Base-by-base conservation (phyloP, 2,888 invertebrate species). In the Zhuqinia jingwanae region DNA sequence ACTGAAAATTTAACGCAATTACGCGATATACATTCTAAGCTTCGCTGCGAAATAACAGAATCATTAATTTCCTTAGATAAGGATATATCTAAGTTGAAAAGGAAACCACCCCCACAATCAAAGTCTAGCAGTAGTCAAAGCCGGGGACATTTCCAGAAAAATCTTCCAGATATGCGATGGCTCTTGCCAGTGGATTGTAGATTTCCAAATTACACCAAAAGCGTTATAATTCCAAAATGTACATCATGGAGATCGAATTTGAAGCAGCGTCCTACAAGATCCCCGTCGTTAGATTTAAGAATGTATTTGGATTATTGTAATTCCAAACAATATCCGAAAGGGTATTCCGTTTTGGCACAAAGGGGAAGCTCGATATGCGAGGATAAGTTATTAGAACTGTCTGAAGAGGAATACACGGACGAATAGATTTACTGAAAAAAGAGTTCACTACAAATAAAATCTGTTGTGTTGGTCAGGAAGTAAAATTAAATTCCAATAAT, bases 201-300 rank as follows among this genome's bases (percentile, higher is more conserved):
- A 25, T 83, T 76, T 76, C 83, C 83, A 11, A 30, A 47, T 3
- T 76, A 83, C 27, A 25, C 2, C 8, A 13, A 53, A 20, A 76
- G 83, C 1, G 47, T 83, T 1, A 83, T 83, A 13, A 63, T 76
- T 25, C 76, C 83, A 30, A 75, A 65, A 27, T 83, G 83, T n/a
- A 42, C 45, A 20, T 25, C 53, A 11, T 22, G 17, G 22, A 42
- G 73, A n/a, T 30, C 27, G 17, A 70, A 25, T 13, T 45, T 13
- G 20, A 36, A 13, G 11, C 10, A 17, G 20, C 1, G n/a, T n/a
- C n/a, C 15, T 2, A 15, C 17, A 17, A 68, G 45, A 22, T 20
- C 17, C n/a, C n/a, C n/a, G n/a, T n/a, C n/a, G n/a, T n/a, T n/a
- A n/a, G n/a, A n/a, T n/a, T n/a, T n/a, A n/a, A n/a, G n/a, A n/a